Conservation (phyloP, 2,113 vertebrate genomes). For the Misgurnus mizolepis region DNA sequence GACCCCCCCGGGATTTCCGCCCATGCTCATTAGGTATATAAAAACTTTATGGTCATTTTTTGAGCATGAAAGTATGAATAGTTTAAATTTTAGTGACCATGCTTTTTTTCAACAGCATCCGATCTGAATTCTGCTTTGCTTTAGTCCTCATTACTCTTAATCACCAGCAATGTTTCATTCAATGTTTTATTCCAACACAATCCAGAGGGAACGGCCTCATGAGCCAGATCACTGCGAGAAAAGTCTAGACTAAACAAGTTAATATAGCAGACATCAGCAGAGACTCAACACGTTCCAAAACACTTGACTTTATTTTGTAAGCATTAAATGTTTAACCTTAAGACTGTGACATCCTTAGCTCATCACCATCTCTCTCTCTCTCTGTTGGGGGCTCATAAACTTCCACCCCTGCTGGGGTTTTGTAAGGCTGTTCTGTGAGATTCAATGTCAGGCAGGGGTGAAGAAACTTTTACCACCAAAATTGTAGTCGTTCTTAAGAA, state of each 20-base stretch:
- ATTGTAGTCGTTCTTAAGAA: too few species aligned
- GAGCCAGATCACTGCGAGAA: slow-evolving; percentile 40
- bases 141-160: slow-evolving; percentile 41
- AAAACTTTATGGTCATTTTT: too few species aligned
- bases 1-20: too few species aligned
- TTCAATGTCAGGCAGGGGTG: not conserved
- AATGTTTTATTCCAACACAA: slow-evolving; percentile 35
- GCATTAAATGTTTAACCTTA: slow-evolving; percentile 42
- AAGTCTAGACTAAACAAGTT: slow-evolving; percentile 70
- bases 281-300: slow-evolving; percentile 36
- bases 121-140: slow-evolving; percentile 54
- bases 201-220: not conserved
- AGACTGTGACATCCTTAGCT: too few species aligned
- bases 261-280: slow-evolving; percentile 57
- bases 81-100: too few species aligned
- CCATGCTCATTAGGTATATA: too few species aligned
- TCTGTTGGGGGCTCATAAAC: slow-evolving; percentile 55
- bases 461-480: not conserved
- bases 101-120: too few species aligned
- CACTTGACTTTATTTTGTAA: slow-evolving; percentile 38
- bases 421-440: slow-evolving; percentile 6
- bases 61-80: too few species aligned
- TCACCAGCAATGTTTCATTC: not conserved
- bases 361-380: not conserved
- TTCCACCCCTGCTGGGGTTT: slow-evolving; percentile 49